phyloP scores from a whole-genome alignment of 1,140 invertebrate species.

The Arion vulgaris region DNA sequence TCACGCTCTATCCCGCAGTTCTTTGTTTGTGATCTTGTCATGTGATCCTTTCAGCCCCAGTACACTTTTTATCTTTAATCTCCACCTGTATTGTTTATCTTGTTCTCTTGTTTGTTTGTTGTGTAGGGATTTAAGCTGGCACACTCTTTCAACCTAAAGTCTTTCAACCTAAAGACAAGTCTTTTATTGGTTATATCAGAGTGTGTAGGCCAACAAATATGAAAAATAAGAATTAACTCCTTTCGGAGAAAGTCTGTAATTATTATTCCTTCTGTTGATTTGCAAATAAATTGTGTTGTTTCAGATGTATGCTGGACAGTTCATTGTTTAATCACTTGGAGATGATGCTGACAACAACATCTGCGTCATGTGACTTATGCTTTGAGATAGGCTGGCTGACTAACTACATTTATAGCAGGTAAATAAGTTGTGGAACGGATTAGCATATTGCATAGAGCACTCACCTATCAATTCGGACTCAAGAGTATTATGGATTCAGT shows the following conservation, averaged over 20 bases:
- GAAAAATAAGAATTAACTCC: no score
- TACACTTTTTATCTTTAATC: no score
- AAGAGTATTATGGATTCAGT: neutral
- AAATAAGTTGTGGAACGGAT: neutral
- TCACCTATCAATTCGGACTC: neutral
- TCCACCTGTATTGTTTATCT: no score
- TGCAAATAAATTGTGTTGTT: neutral
- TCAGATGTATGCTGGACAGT: conserved; percentile 6
- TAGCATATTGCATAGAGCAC: neutral
- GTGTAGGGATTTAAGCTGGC: no score
- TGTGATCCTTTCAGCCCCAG: no score
- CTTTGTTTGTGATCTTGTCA: no score
- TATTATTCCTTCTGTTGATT: neutral
- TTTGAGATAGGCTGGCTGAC: conserved; percentile 21
- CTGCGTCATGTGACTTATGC: neutral
- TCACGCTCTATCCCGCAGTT: no score
- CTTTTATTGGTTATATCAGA: neutral
- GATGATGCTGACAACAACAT: neutral
- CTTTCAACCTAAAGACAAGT: no score
- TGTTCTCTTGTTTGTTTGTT: neutral
- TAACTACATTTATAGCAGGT: conserved; percentile 15
- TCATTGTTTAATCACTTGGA: neutral
- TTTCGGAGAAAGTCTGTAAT: no score
- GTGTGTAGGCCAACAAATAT: no score
- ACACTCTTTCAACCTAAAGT: no score